Base-by-base conservation (phyloP, 2,888 invertebrate genomes). In the Acronicta aceris region DNA sequence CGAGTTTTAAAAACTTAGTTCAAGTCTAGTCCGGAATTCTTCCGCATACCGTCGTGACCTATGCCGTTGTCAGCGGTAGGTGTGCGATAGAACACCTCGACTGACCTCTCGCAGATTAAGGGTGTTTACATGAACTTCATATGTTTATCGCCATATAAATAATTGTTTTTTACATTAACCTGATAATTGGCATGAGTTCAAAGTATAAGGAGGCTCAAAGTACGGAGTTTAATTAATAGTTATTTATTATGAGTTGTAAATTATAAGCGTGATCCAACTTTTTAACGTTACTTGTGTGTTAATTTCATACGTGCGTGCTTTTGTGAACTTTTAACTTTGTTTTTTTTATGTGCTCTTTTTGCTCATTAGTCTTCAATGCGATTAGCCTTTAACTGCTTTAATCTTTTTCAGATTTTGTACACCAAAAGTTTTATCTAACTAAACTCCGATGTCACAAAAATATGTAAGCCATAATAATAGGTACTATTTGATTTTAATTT, bases 141-240 rank as follows among this genome's bases (percentile, higher is more conserved):
- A 7, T 10, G 27, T 17, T 27, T 27, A 25, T 3, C 5, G 4
- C 4, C 5, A 17, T 17, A 42, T 43, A 25, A 21, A 21, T 46
- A 15, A 27, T 4, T 27, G 1, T n/a, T 46, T 27, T 9, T 46
- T n/a, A 25, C 45, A n/a, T 45, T 45, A 13, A 5, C 27, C 27
- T 30, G 46, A 27, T 46, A 30, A 46, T 15, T 46, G 27, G 15
- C 9, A 30, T 30, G 27, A 46, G 10, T 27, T 8, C 15, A 46
- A 27, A 46, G 46, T 46, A 27, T 27, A 30, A 30, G 30, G 15
- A 46, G n/a, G 15, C 27, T 15, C 27, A 46, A 30, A 46, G 46
- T 45, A 45, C 25, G 25, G 7, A 25, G 25, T 21, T 13, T 36
- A 36, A 43, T 12, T 43, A 21, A 17, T 17, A 21, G 36, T 13